A percentile compares a stretch with the other conserved stretches of the same genome.
phyloP scores from a whole-genome alignment of 53 echinoderm and acorn worm genomes.

The Hippasteria phrygiana region DNA sequence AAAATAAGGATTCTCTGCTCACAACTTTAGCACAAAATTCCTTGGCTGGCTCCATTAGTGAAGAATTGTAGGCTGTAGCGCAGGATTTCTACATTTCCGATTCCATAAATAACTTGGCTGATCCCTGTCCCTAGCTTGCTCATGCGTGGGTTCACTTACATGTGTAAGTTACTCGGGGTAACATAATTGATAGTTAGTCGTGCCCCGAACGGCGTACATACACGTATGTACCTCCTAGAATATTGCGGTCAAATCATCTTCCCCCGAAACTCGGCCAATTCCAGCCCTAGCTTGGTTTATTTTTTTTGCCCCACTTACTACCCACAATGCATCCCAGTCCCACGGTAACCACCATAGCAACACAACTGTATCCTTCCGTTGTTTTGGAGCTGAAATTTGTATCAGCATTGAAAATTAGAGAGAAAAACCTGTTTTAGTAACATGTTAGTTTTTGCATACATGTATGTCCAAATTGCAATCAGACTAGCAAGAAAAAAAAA shows the following conservation, averaged over 20 bases:
- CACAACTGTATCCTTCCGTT: neutral
- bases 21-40: too few relatives aligned
- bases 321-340: constrained; percentile 5
- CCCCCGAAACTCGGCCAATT: neutral
- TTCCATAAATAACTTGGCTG: too few relatives aligned
- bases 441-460: neutral
- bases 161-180: too few relatives aligned
- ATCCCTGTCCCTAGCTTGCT: too few relatives aligned
- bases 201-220: neutral
- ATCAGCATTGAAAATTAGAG: neutral
- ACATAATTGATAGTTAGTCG: neutral
- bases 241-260: constrained; percentile 15
- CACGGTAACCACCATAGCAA: constrained; percentile 6
- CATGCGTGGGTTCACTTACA: too few relatives aligned
- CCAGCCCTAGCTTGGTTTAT: neutral
- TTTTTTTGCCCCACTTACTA: too few relatives aligned
- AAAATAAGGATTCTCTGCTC: too few relatives aligned
- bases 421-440: neutral
- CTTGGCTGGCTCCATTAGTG: too few relatives aligned
- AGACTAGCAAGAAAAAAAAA: neutral
- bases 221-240: neutral
- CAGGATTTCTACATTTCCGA: too few relatives aligned
- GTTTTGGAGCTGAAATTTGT: neutral
- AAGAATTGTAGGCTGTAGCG: too few relatives aligned
- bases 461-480: neutral